Evolutionary conservation across 2,113 vertebrate species (phyloP).

Genomic region (Crypturellus undulatus): DNA sequence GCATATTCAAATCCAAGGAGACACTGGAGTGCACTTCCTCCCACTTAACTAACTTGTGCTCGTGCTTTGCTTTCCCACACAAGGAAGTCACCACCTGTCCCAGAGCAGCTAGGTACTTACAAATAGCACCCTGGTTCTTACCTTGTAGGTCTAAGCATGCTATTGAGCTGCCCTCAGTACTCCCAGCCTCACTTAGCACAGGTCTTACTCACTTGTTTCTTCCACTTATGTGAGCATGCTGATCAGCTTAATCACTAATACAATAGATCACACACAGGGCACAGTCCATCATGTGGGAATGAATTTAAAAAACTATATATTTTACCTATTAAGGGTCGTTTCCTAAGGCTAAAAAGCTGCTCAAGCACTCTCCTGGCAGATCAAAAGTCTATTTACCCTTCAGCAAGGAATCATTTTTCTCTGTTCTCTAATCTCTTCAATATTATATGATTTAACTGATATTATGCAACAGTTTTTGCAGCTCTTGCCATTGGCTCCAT

Average conservation of each 20-base stretch:
- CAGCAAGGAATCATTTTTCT: constrained; percentile 46
- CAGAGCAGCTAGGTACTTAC: neutral
- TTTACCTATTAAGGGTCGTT: constrained; percentile 36
- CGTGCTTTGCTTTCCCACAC: neutral
- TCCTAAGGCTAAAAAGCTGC: constrained; percentile 37
- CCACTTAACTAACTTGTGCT: neutral
- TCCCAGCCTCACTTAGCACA: neutral
- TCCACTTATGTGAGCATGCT: neutral
- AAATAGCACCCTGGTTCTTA: neutral
- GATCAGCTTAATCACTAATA: constrained; percentile 8
- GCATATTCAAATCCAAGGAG: neutral
- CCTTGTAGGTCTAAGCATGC: neutral
- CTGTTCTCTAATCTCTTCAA: constrained; percentile 32
- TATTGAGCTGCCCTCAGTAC: neutral
- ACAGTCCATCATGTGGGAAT: neutral
- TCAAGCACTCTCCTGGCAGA: constrained; percentile 19
- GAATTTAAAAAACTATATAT: neutral
- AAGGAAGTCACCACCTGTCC: neutral
- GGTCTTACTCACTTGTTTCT: neutral
- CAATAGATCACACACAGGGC: neutral
- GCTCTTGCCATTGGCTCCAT: neutral
- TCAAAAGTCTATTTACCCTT: constrained; percentile 50
- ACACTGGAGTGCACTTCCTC: neutral
- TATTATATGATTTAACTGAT: constrained; percentile 37
- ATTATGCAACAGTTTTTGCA: neutral